These are phyloP conservation scores for Scolopax mira DNA, from an alignment of 2,113 vertebrate species.

Conservation along the genomic window DNA sequence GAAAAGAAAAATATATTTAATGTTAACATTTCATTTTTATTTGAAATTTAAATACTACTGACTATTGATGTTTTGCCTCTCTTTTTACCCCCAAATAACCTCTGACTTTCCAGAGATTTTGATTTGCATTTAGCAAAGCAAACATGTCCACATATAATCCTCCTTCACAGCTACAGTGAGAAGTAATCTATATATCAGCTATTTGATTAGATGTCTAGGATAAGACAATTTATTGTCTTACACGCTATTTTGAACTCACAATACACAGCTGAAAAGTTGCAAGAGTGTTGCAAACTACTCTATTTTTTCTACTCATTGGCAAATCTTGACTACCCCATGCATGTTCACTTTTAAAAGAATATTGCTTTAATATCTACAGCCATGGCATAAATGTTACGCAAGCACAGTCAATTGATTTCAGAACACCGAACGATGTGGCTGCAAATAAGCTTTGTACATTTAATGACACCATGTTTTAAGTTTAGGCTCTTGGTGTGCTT, in stretches of 20 bases:
- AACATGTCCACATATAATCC: not conserved
- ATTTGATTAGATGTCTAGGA: not conserved
- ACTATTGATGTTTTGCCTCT: not conserved
- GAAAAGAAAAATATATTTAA: not conserved
- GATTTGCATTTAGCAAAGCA: not conserved
- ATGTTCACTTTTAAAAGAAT: not conserved
- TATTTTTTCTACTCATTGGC: too few species aligned
- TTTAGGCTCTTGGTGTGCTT: not conserved
- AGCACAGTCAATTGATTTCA: not conserved
- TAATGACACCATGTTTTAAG: conserved; percentile 27
- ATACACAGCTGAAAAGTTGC: not conserved
- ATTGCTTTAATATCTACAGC: not conserved
- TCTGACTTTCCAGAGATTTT: not conserved
- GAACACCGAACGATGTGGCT: not conserved
- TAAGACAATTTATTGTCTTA: not conserved
- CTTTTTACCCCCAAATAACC: not conserved
- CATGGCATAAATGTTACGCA: not conserved
- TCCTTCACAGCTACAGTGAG: not conserved
- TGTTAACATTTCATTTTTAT: not conserved
- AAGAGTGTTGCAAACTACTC: too few species aligned
- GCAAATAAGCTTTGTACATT: not conserved
- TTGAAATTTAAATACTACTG: not conserved
- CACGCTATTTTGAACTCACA: not conserved
- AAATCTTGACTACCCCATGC: not conserved
- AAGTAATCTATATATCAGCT: not conserved